Base-by-base conservation (phyloP, 2,888 invertebrate genomes). In the Stenotaenia linearis region DNA sequence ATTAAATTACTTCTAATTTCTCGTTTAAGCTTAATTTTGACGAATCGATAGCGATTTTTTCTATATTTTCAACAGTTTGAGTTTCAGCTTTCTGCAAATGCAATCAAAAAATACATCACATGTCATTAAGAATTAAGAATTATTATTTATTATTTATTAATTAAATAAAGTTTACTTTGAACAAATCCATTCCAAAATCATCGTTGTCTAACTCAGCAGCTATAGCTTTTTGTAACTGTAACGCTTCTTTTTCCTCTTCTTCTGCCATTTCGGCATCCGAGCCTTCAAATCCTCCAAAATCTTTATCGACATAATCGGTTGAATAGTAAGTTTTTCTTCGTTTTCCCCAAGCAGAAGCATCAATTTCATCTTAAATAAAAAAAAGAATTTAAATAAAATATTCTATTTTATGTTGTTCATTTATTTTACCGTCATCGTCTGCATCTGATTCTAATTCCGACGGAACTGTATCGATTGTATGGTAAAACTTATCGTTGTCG, bases 241-340 rank as follows among this genome's bases (percentile, higher is more conserved):
- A 90, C 0, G 94, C 95, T 88, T 95, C 95, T 83, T 92, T 90
- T 85, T 94, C 95, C 86, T 96, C 95, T 81, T 92, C 88, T 81
- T 92, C 91, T 5, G 94, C 94, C 82, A 91, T 88, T 83, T 91
- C 91, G 82, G 92, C 91, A 84, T 92, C 91, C 83, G 89, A 89
- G 50, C 90, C 91, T 82, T 89, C 84, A 76, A 84, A 84, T 50
- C 69, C 91, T 75, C 92, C 90, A 88, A 92, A 94, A 86, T 96
- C 95, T 83, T 92, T 90, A 88, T 96, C 96, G 18, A 95, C 91
- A 86, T 93, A 95, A 88, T 96, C 96, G 0, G 95, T 93, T 78
- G 92, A 91, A 87, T 96, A 96, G 85, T 91, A 97, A 40, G 90
- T 89, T 80, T 88, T 89, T 83, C 92, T 93, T 82, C 91, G 92